These are phyloP conservation scores for Onychomys torridus DNA, from an alignment of 2,797 vertebrate species.

Conservation along the genomic window DNA sequence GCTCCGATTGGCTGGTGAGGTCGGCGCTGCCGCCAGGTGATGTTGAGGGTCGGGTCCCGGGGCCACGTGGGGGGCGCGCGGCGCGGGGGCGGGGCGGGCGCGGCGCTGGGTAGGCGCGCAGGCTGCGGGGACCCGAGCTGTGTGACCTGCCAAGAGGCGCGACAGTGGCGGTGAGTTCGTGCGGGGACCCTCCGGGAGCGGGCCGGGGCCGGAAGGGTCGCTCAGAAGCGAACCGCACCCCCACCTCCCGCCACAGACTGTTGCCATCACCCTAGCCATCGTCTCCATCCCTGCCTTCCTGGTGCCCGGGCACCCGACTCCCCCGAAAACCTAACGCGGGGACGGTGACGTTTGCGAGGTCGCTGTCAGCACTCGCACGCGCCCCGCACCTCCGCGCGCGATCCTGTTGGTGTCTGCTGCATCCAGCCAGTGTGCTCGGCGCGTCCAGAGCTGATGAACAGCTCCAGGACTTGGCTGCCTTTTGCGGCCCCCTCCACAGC, in stretches of 20 bases:
- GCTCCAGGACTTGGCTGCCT: neutral
- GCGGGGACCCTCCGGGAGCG: neutral
- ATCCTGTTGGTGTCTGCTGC: neutral
- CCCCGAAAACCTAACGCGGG: neutral
- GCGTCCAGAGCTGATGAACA: neutral
- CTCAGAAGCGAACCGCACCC: neutral
- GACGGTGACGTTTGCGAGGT: neutral
- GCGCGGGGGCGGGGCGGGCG: constrained; percentile 6
- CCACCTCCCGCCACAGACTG: neutral
- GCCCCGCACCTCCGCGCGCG: neutral
- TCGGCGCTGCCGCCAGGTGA: constrained; percentile 35
- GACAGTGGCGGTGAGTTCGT: constrained; percentile 47
- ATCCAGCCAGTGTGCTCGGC: neutral
- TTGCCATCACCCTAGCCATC: neutral
- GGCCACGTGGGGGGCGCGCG: constrained; percentile 66
- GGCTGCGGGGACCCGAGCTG: neutral
- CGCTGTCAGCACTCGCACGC: neutral
- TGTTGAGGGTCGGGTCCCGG: neutral
- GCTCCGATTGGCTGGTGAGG: constrained; percentile 44
- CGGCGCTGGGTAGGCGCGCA: neutral
- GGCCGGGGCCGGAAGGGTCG: neutral
- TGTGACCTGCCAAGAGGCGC: neutral
- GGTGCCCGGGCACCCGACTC: neutral
- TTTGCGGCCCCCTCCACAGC: neutral
- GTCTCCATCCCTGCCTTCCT: neutral